Evolutionary conservation across 2,888 invertebrate genomes (phyloP), one percentile per base, ranked within the genome.

Genomic region (Eurytoma californica): DNA sequence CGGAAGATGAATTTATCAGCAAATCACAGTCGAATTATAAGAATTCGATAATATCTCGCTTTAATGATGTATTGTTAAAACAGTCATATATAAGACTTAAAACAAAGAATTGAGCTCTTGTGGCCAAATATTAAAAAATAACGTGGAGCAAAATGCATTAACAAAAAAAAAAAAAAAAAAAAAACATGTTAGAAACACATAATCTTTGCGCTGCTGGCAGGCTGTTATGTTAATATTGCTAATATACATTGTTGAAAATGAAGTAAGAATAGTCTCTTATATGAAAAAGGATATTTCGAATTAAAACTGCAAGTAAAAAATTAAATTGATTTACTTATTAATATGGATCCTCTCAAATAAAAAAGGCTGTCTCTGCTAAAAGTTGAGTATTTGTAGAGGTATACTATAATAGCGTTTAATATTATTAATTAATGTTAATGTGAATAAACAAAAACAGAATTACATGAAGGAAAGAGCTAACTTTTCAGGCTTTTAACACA

Each of bases 191-290:
- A 73, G 76, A 82, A 80, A 83, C 73, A 80, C 76, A 77, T 80
- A 78, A 80, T 77, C 58, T 82, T 88, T 85, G 85, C 86, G 87
- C 90, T 90, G 89, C 89, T 90, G 89, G 89, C 89, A 89, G 88
- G 87, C 88, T 90, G 89, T 89, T 90, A 87, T 85, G 88, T 89
- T 89, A 86, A 87, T 87, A 90, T 87, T 87, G 87, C 87, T 85
- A 84, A 88, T 88, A 87, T 85, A 87, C 85, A 85, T 89, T 90
- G 90, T 90, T 90, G 86, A 90, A 86, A 84, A 87, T 86, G 86
- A 87, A 84, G 67, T 80, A 86, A 89, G 84, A 85, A 85, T 88
- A 88, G 86, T 85, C 87, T 88, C 87, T 86, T 87, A 88, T 86
- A 88, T 86, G 85, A 84, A 79, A 81, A 72, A 81, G 81, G 83